These are phyloP conservation scores for Borostomias antarcticus DNA, from an alignment of 2,797 vertebrate species.

Conservation along the genomic window DNA sequence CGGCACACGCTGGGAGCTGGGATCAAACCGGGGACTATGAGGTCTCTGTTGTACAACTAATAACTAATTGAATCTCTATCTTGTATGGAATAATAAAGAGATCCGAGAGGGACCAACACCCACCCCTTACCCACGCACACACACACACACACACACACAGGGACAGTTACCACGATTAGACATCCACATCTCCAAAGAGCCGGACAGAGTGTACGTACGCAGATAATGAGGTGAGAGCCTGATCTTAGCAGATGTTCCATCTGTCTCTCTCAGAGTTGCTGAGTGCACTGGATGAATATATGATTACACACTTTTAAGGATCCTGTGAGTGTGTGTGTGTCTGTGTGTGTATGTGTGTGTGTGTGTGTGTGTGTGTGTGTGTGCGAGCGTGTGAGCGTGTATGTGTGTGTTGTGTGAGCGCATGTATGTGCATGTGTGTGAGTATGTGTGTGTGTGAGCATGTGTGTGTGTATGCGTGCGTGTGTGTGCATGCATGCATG, in stretches of 20 bases:
- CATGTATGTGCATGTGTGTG: neutral
- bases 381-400: neutral
- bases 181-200: constrained; percentile 5
- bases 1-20: no score
- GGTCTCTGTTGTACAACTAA: no score
- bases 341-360: no score
- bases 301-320: no score
- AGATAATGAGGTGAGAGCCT: neutral
- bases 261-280: neutral
- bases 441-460: neutral
- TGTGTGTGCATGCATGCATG: neutral
- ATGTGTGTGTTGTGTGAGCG: no score
- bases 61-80: neutral
- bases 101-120: neutral
- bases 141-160: neutral
- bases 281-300: no score
- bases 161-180: constrained; percentile 3
- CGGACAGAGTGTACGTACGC: neutral
- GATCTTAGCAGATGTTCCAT: neutral
- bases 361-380: no score
- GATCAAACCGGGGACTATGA: no score
- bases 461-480: neutral
- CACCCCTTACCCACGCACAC: neutral
- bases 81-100: neutral
- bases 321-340: no score